These are phyloP conservation scores for Oscheius sp. DNA, from an alignment of 2,888 invertebrate species.

Conservation along the genomic window DNA sequence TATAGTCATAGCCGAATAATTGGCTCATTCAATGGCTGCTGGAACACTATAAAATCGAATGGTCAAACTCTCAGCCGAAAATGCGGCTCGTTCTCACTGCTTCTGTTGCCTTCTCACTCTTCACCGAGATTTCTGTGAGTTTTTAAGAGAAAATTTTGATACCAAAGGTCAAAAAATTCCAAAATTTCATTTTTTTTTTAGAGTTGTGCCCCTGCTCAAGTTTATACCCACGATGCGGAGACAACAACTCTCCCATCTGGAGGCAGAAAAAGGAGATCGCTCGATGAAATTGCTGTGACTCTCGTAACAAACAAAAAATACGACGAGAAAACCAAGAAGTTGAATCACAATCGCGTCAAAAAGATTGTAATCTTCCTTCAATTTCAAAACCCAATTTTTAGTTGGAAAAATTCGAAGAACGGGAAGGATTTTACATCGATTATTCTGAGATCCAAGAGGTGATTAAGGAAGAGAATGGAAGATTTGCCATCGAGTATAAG, in stretches of 20 bases:
- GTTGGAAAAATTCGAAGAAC: conserved; percentile 10
- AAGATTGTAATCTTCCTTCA: background rate
- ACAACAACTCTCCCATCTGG: background rate
- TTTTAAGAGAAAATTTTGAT: background rate
- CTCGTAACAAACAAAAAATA: conserved; percentile 11
- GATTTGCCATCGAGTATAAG: conserved; percentile 17
- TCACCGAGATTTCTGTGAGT: background rate
- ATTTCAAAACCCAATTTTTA: background rate
- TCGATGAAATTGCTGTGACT: conserved; percentile 16
- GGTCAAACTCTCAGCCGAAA: too few relatives aligned
- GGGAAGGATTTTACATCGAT: conserved; percentile 12
- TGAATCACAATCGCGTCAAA: background rate
- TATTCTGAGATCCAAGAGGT: conserved; percentile 12
- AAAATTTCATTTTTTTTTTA: background rate
- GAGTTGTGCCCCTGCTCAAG: background rate
- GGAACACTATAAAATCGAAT: too few relatives aligned
- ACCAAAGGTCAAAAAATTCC: background rate
- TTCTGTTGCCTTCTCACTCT: too few relatives aligned
- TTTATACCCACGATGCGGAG: background rate
- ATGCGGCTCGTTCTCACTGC: too few relatives aligned
- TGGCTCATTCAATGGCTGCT: too few relatives aligned
- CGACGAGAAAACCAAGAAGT: conserved; percentile 5
- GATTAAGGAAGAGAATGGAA: conserved; percentile 1
- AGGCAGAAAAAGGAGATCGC: conserved; percentile 5
- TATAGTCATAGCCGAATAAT: too few relatives aligned